Percentiles rank a stretch among this genome's conserved stretches.
Conservation (phyloP, 1,140 invertebrate species). For the Phocides pigmalion region DNA sequence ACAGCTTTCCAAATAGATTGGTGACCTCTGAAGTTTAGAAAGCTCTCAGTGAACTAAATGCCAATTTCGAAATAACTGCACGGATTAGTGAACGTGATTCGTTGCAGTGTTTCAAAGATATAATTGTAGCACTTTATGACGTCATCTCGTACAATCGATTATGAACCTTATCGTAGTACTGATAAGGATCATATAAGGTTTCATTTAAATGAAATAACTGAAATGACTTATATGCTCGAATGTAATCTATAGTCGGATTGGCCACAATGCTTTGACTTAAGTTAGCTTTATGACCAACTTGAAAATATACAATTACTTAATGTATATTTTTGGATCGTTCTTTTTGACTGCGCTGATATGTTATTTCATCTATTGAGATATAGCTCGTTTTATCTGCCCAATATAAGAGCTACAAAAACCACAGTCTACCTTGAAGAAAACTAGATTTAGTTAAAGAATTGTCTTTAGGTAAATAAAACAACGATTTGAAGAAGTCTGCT, state of each 20-base stretch:
- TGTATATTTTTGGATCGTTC: too few species aligned
- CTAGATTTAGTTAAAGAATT: too few species aligned
- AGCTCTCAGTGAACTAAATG: constrained; percentile 16
- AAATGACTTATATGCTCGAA: not conserved
- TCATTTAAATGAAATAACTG: not conserved
- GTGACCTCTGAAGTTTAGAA: constrained; percentile 1
- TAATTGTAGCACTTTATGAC: constrained; percentile 3
- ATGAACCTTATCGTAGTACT: not conserved
- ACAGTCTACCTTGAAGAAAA: too few species aligned
- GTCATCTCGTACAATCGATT: not conserved
- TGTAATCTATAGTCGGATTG: not conserved
- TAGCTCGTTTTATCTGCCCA: too few species aligned
- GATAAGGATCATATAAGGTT: not conserved
- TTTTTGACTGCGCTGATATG: too few species aligned
- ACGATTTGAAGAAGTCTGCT: too few species aligned
- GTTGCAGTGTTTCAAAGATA: not conserved
- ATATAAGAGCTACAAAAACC: too few species aligned
- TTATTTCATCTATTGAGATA: too few species aligned
- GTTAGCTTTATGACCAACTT: not conserved
- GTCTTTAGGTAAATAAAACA: too few species aligned
- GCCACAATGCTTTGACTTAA: not conserved
- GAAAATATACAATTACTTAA: too few species aligned
- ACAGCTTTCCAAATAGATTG: too few species aligned
- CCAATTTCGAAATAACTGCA: constrained; percentile 21
- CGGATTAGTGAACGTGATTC: constrained; percentile 9